These are phyloP conservation scores for Hypocryptadius cinnamomeus DNA, from an alignment of 2,113 vertebrate genomes.

Conservation along the genomic window DNA sequence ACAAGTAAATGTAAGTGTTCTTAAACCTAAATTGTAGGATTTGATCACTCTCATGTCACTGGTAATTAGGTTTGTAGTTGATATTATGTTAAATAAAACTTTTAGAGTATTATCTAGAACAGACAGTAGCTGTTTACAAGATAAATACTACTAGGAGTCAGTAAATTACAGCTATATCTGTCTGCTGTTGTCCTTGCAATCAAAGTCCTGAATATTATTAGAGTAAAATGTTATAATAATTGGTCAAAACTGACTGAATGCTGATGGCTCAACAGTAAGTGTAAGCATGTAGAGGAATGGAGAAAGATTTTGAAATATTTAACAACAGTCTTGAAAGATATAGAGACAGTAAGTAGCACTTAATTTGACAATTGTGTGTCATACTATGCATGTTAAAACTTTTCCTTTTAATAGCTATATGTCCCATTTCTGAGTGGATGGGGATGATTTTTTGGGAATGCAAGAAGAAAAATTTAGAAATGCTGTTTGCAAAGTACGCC, in stretches of 20 bases:
- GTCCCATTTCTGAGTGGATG: not conserved
- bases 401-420: not conserved
- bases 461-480: not conserved
- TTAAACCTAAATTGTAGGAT: not conserved
- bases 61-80: not conserved
- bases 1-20: constrained; percentile 70
- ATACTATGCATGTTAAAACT: not conserved
- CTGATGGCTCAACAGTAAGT: not conserved
- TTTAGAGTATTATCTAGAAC: not conserved
- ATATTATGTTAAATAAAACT: not conserved
- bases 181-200: not conserved
- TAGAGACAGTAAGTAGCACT: not conserved
- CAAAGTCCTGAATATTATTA: not conserved
- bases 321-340: fast-evolving
- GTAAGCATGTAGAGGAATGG: not conserved
- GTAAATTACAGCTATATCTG: not conserved
- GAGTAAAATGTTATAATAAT: not conserved
- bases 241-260: not conserved
- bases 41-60: not conserved
- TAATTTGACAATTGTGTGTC: not conserved
- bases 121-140: not conserved
- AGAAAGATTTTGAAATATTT: not conserved
- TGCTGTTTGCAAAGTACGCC: not conserved
- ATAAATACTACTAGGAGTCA: not conserved
- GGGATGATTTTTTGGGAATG: not conserved